Evolutionary conservation across 2,888 invertebrate species (phyloP), one percentile per base, ranked within the genome.

Genomic region (Megaustenia siamemsis): DNA sequence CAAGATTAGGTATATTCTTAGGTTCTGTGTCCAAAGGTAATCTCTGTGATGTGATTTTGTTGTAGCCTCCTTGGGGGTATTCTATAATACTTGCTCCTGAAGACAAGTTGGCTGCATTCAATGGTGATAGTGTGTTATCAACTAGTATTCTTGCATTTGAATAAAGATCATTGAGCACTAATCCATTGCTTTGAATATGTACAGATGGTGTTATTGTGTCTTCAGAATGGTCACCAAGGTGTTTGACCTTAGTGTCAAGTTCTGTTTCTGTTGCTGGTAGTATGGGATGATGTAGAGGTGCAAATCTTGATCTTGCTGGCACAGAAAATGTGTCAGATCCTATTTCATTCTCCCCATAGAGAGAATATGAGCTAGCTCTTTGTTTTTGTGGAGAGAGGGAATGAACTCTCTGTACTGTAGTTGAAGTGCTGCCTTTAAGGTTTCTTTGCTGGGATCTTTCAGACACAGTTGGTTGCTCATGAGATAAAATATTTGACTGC

Each of bases 321-420:
- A 38, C 43, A 40, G 73, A 77, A 68, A 83, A 76, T 6, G 45
- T 35, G 43, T 78, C 56, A 35, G 77, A 68, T 0, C 69, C 83
- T 56, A 69, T 69, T 53, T 82, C 82, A 38, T 43, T 49, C 12
- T 35, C 53, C 2, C n/a, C 63, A 49, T 28, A 43, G 24, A 60
- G 38, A 32, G 24, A 71, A 45, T 6, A 8, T 15, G 84, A 73
- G 28, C 35, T 35, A 18, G 63, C 53, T 5, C 45, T 35, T 32
- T 43, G 68, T 66, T 73, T 84, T 6, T 56, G 32, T 45, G 84
- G 84, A 28, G 79, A 79, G 15, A 32, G n/a, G 56, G 83, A 84
- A 6, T 40, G 71, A 43, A 56, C 32, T 78, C 79, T 53, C 4
- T 53, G 63, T 6, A 49, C 6, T 2, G 53, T 49, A 35, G 68